These are phyloP conservation scores for Cetonia aurata DNA, from an alignment of 2,888 invertebrate genomes.

Conservation along the genomic window DNA sequence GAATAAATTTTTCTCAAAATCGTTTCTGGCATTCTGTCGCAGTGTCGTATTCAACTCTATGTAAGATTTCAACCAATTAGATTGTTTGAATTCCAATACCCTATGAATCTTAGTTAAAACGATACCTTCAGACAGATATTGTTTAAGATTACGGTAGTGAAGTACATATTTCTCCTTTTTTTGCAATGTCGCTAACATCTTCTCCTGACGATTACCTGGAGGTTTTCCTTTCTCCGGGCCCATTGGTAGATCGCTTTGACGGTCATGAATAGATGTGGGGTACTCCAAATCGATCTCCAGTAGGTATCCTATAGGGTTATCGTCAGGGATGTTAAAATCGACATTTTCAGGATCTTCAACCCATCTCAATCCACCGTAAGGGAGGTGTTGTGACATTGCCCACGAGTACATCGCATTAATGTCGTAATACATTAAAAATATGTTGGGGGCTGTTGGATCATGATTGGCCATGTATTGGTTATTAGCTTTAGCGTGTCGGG, in stretches of 20 bases:
- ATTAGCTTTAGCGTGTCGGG: neutral
- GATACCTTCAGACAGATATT: slow-evolving; percentile 51
- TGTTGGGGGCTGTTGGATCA: no score
- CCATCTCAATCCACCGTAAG: slow-evolving; percentile 57
- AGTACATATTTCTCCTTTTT: slow-evolving; percentile 51
- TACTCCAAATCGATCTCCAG: slow-evolving; percentile 59
- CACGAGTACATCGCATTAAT: no score
- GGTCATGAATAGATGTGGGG: slow-evolving; percentile 53
- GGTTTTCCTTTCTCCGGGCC: slow-evolving; percentile 50
- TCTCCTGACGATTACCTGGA: neutral
- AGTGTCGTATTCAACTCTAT: slow-evolving; percentile 59
- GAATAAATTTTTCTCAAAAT: slow-evolving; percentile 14
- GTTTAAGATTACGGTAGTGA: slow-evolving; percentile 52
- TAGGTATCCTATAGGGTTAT: slow-evolving; percentile 53
- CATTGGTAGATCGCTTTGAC: slow-evolving; percentile 59
- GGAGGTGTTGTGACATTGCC: slow-evolving; percentile 54
- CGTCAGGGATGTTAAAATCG: slow-evolving; percentile 2
- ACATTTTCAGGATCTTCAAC: slow-evolving; percentile 33
- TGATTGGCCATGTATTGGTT: slow-evolving; percentile 1
- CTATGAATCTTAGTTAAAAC: slow-evolving; percentile 53
- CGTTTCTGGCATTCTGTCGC: no score
- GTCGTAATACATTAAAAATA: no score
- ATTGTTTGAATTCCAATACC: no score
- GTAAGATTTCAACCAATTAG: no score
- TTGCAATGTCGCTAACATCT: slow-evolving; percentile 42